Base-by-base conservation (phyloP, 2,888 invertebrate species). In the Pedicia rivosa region DNA sequence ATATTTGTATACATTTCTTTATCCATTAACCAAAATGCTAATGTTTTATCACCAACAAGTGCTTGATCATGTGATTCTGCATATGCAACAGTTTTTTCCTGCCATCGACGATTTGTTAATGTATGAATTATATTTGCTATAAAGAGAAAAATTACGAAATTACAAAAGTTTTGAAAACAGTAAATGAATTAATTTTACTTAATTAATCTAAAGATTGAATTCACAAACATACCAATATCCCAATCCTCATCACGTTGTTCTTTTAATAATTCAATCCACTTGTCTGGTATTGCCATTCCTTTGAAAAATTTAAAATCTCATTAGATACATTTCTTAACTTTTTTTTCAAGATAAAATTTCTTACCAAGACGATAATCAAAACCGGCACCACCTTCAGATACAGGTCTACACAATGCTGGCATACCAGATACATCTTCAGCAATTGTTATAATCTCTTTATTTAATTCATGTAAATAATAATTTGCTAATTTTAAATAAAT, bases 211-310 rank as follows among this genome's bases (percentile, higher is more conserved):
- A n/a, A n/a, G n/a, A n/a, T n/a, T n/a, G n/a, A n/a, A n/a, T n/a
- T n/a, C n/a, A n/a, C n/a, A n/a, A n/a, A n/a, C n/a, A n/a, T n/a
- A n/a, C 77, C 82, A 49, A 98, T 74, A 53, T 87, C 71, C 98
- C 98, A 99, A 48, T 91, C 76, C 47, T 98, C 97, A 57, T 98
- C 97, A 32, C 68, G 66, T 22, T 64, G 57, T 48, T 80, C 81
- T 57, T 90, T 90, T 2, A 90, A 64, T 44, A 86, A 59, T 56
- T 88, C 77, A 52, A 99, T 99, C 98, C 98, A 99, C 66, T 87
- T 91, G 63, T 99, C 98, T 0, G 98, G 98, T 49, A 99, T 84
- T 17, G 97, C 91, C 98, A 99, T 99, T n/a, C n/a, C n/a, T n/a
- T n/a, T n/a, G n/a, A n/a, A n/a, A n/a, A n/a, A n/a, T n/a, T n/a